A percentile compares a stretch with the other conserved stretches of the same genome.
These are phyloP conservation scores for Benthosema pterotum DNA, from an alignment of 2,797 vertebrate genomes.

Conservation along the genomic window DNA sequence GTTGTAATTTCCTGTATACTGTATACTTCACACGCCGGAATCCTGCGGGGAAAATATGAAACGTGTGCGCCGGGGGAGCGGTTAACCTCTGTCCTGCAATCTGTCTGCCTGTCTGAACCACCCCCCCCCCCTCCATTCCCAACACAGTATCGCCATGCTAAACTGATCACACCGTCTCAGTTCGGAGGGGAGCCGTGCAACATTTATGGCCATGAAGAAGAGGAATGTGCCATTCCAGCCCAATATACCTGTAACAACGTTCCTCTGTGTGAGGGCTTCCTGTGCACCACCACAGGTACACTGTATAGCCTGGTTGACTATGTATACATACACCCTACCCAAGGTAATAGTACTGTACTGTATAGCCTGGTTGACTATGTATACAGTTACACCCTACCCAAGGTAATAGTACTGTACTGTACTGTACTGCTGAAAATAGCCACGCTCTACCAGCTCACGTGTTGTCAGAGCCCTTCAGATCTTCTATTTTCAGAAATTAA, in stretches of 20 bases:
- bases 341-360: too few relatives aligned
- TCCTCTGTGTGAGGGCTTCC: conserved; percentile 87
- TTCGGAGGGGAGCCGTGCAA: conserved; percentile 86
- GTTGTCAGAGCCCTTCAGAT: too few relatives aligned
- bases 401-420: too few relatives aligned
- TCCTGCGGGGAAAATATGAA: neutral
- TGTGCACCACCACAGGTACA: conserved; percentile 87
- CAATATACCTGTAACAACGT: conserved; percentile 78
- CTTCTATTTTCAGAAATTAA: too few relatives aligned
- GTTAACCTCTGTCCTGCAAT: neutral
- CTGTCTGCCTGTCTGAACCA: conserved; percentile 25
- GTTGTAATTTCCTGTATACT: conserved; percentile 44
- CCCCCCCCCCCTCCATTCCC: conserved; percentile 8
- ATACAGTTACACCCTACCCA: too few relatives aligned
- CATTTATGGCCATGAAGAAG: conserved; percentile 78
- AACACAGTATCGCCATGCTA: conserved; percentile 85
- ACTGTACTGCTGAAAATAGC: too few relatives aligned
- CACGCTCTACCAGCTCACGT: too few relatives aligned
- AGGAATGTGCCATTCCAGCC: conserved; percentile 77
- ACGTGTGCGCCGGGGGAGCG: conserved; percentile 26
- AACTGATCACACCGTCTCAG: conserved; percentile 84
- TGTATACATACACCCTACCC: too few relatives aligned
- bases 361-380: too few relatives aligned
- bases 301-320: too few relatives aligned
- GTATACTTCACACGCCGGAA: conserved; percentile 27